Evolutionary conservation across 2,888 invertebrate genomes (phyloP), one percentile per base, ranked within the genome.

Genomic region (Nematopogon swammerdamellus): DNA sequence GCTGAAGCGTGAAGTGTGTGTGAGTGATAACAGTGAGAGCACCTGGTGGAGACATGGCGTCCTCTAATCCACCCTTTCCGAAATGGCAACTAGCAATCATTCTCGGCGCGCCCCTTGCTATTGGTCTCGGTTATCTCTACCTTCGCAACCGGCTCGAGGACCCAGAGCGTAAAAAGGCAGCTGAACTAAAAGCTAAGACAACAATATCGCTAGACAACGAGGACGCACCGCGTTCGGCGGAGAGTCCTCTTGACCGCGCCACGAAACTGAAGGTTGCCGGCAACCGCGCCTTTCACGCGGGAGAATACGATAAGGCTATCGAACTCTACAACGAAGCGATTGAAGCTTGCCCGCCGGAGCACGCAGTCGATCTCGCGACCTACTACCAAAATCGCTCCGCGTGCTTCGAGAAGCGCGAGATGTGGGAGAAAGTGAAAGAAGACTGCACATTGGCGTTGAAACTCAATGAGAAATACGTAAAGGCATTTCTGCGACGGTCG

Each of bases 341-440:
- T 49, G 92, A 95, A 58, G 82, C 89, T 29, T 96, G 96, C 61
- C 91, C 93, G 0, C 73, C 81, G 54, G 84, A 90, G 50, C 85
- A 88, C 58, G 80, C 80, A 19, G 82, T 83, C 1, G 93, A 92
- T 58, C 73, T 95, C 50, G 89, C 97, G 1, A 95, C 93, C 16
- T 95, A 93, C 71, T 95, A 95, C 69, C 97, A 97, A 69, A 97
- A 97, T 66, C 86, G 96, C 59, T 97, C 97, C 11, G 97, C 97
- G 16, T 92, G 95, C 44, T 93, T 94, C 69, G 97, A 97, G 69
- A 92, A 95, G 69, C 76, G 95, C 63, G 88, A 89, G 70, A 90
- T 92, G 71, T 92, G 89, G 83, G 85, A 85, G 53, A 83, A 88
- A 55, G 95, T 95, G 0, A 89, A 92, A 61, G 85, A 87, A 54